Base-by-base conservation (phyloP, 2,888 invertebrate species). In the Drosophila pegasa region DNA sequence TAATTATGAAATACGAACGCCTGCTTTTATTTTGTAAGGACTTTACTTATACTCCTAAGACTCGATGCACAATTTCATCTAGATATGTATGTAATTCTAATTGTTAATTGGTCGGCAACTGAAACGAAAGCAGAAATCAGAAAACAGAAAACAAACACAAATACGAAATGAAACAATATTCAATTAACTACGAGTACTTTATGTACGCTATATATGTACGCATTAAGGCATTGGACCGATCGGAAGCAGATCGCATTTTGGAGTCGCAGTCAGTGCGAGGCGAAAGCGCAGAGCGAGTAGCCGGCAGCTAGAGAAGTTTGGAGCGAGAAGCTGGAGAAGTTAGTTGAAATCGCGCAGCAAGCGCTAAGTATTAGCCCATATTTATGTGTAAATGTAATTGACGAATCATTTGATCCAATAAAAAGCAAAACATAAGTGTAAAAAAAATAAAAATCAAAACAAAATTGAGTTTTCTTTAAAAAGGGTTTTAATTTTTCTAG, bases 321-420 rank as follows among this genome's bases (percentile, higher is more conserved):
- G 16, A 22, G 50, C 50, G 33, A 35, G 38, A 54, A 55, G 40
- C 52, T 47, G 29, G 10, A 18, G 65, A 55, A 66, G 60, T 70
- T 74, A 78, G 85, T 78, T 64, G 61, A 78, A 87, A 72, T 83
- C 78, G 85, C 78, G 81, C 70, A 75, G 40, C 60, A 76, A 58
- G 88, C 83, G 87, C 83, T 62, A 87, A 83, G 83, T 83, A 83
- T 83, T 83, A 82, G 85, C 81, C 54, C 60, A 83, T 75, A 73
- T 78, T 63, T 62, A 82, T 82, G 82, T 87, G 79, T 82, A 87
- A 87, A 83, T 85, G 79, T 83, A 87, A 69, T 87, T 83, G 83
- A 74, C 20, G 72, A 72, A 84, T 78, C 62, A 72, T 74, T 71
- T 74, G 66, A 83, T 82, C 76, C 31, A 83, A 78, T 83, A 80